A percentile compares a stretch with the other conserved stretches of the same genome.
Evolutionary conservation across 1,140 invertebrate genomes (phyloP).

Genomic region (Leptinotarsa undecemlineata): DNA sequence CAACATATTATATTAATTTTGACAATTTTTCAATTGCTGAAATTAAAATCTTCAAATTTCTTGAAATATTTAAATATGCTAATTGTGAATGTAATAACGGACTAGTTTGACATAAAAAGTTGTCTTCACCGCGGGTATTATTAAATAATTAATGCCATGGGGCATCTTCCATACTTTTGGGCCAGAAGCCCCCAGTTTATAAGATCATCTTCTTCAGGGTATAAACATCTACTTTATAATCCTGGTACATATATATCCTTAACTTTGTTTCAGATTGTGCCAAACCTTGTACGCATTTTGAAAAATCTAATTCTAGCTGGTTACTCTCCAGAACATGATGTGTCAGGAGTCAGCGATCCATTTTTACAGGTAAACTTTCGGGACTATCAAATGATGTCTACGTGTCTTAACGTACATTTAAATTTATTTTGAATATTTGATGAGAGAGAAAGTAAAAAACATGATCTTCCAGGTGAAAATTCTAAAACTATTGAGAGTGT

Average conservation of each 20-base stretch:
- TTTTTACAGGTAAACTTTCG: conserved; percentile 84
- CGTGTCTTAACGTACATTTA: neutral
- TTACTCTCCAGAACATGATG: conserved; percentile 99
- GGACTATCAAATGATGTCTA: neutral
- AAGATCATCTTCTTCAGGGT: too few relatives aligned
- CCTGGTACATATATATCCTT: conserved; percentile 37
- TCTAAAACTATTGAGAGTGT: conserved; percentile 86
- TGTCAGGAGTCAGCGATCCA: conserved; percentile 98
- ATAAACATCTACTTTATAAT: too few relatives aligned
- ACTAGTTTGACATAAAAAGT: too few relatives aligned
- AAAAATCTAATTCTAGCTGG: conserved; percentile 98
- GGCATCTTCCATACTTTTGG: neutral
- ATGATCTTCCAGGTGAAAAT: conserved; percentile 85
- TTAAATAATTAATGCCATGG: too few relatives aligned
- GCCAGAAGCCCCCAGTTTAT: neutral
- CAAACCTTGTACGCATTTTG: conserved; percentile 95
- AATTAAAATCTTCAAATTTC: too few relatives aligned
- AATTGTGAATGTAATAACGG: too few relatives aligned
- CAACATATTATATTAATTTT: too few relatives aligned
- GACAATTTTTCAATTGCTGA: too few relatives aligned
- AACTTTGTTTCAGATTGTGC: conserved; percentile 83
- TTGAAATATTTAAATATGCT: too few relatives aligned
- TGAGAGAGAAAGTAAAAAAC: neutral
- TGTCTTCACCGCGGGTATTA: too few relatives aligned
- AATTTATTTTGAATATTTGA: neutral